A percentile compares a stretch with the other conserved stretches of the same genome.
Evolutionary conservation across 2,797 vertebrate genomes (phyloP).

Genomic region (Neomorphus geoffroyi): DNA sequence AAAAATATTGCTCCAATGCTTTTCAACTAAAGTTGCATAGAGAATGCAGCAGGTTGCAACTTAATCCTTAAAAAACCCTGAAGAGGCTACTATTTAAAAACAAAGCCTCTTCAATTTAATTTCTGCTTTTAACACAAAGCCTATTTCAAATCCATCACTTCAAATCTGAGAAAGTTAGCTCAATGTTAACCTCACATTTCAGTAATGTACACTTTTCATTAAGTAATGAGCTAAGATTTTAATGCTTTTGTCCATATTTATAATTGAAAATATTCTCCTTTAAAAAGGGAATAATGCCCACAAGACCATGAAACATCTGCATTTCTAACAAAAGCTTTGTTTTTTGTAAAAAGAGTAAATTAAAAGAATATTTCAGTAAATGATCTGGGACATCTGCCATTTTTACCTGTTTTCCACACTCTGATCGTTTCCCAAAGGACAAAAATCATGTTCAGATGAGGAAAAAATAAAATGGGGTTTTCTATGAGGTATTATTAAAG

Average conservation of each 20-base stretch:
- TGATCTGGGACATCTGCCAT: background rate
- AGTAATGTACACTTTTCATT: background rate
- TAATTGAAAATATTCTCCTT: background rate
- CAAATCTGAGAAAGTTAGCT: background rate
- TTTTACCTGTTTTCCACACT: background rate
- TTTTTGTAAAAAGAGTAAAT: background rate
- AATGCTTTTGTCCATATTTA: background rate
- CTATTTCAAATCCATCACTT: background rate
- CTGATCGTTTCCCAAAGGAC: background rate
- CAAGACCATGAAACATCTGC: background rate
- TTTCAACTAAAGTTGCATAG: background rate
- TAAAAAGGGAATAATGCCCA: background rate
- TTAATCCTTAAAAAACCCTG: background rate
- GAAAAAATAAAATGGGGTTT: background rate
- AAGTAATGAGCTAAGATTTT: background rate
- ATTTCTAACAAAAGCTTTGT: background rate
- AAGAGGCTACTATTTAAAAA: background rate
- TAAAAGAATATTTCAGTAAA: background rate
- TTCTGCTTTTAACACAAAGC: background rate
- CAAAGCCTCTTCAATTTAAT: background rate
- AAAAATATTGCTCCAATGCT: background rate
- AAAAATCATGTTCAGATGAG: background rate
- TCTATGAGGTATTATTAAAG: background rate
- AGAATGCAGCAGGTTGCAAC: background rate
- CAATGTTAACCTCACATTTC: background rate